phyloP scores from a whole-genome alignment of 1,140 invertebrate species.

The Propsilocerus akamusi region DNA sequence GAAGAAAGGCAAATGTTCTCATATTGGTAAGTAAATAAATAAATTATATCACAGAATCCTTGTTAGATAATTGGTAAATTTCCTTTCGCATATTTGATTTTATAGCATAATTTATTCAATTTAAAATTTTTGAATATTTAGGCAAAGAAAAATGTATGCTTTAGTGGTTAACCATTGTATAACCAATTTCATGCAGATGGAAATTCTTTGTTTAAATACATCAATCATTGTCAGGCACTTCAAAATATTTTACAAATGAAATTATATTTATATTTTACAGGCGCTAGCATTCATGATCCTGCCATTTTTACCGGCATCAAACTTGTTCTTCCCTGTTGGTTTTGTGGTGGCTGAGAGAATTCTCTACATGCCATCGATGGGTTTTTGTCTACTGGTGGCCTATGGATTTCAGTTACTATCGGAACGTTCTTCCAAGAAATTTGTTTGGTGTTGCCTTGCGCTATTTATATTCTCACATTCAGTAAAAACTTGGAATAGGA shows the following conservation, averaged over 20 bases:
- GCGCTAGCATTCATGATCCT: slow-evolving; percentile 69
- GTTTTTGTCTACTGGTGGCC: slow-evolving; percentile 83
- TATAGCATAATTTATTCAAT: too few species aligned
- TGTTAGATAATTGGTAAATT: too few species aligned
- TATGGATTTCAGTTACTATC: slow-evolving; percentile 42
- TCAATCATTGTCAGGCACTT: background rate
- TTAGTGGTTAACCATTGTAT: slow-evolving; percentile 11
- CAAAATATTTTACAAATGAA: too few species aligned
- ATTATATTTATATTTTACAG: slow-evolving; percentile 29
- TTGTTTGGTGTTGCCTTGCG: slow-evolving; percentile 36
- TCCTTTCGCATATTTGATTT: too few species aligned
- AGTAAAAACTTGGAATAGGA: slow-evolving; percentile 67
- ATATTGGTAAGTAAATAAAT: slow-evolving; percentile 46
- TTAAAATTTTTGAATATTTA: too few species aligned
- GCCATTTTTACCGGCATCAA: slow-evolving; percentile 89
- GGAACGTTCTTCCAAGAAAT: slow-evolving; percentile 26
- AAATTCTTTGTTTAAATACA: too few species aligned
- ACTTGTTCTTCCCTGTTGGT: slow-evolving; percentile 92
- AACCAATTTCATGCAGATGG: too few species aligned
- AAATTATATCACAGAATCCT: too few species aligned
- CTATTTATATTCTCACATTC: slow-evolving; percentile 55
- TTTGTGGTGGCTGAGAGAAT: slow-evolving; percentile 94
- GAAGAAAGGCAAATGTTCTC: slow-evolving; percentile 49
- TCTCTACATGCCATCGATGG: slow-evolving; percentile 94
- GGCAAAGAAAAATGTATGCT: too few species aligned